Evolutionary conservation across 1,140 invertebrate species (phyloP), one percentile per base, ranked within the genome.

Genomic region (Anastrepha obliqua): DNA sequence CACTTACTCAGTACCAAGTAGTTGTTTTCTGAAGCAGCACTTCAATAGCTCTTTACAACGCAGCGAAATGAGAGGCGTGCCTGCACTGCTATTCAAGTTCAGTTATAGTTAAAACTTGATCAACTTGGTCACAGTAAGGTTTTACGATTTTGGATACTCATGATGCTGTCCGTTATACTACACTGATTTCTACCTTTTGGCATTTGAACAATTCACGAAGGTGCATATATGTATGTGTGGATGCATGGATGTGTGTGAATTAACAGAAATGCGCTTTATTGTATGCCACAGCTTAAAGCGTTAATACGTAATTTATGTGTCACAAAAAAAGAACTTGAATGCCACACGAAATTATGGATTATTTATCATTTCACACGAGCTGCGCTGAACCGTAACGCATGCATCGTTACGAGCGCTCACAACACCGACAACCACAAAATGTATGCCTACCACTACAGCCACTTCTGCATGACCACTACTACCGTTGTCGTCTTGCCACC

Each of bases 251-350:
- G 8, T 29, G 29, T 81, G 15, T 81, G 47, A 2, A 55, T n/a
- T 20, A 11, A 42, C 74, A 81, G 9, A 74, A 55, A 17, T 13
- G 17, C 17, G 20, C 42, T 81, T 20, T 81, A 47, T 42, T 6
- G n/a, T 60, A 29, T 29, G 86, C 64, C 13, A 67, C 59, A 89
- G 91, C 91, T 92, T 90, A 91, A 92, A 92, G 91, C 91, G 90
- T 93, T 93, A 92, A 93, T 93, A 92, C 92, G 91, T 92, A 91
- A 93, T 93, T 93, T 93, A 93, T 93, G 91, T 93, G 91, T 92
- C 92, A 92, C 90, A 91, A 90, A 89, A 89, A 81, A 91, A 90
- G 90, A 91, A 92, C 92, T 93, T 92, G 90, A 92, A 93, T 93
- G 91, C 91, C 91, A 92, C 89, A 88, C 91, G 89, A 91, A 92